These are phyloP conservation scores for Pithys albifrons DNA, from an alignment of 2,113 vertebrate genomes.

Conservation along the genomic window DNA sequence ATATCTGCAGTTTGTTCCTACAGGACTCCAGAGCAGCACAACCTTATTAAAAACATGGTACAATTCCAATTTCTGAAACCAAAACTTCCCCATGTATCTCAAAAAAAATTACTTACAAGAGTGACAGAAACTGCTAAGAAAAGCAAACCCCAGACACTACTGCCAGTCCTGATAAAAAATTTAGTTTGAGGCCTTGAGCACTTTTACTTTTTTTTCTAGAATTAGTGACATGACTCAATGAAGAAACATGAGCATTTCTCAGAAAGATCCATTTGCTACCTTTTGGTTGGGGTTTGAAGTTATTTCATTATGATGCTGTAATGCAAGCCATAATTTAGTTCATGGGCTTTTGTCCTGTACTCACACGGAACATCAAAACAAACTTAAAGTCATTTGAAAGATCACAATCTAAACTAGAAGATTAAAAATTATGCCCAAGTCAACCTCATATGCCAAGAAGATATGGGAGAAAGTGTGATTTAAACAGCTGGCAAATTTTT, in stretches of 20 bases:
- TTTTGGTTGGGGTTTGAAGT: neutral
- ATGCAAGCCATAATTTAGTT: neutral
- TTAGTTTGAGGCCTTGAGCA: neutral
- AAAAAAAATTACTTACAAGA: neutral
- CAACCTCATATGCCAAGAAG: neutral
- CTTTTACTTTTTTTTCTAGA: neutral
- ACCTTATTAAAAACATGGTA: neutral
- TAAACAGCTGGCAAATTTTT: slow-evolving; percentile 22
- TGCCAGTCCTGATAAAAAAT: neutral
- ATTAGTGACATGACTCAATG: neutral
- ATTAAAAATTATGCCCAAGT: slow-evolving; percentile 30
- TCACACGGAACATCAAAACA: neutral
- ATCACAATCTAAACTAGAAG: slow-evolving; percentile 34
- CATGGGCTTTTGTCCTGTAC: slow-evolving; percentile 27
- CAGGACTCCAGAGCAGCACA: neutral
- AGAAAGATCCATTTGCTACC: neutral
- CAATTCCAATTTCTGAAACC: neutral
- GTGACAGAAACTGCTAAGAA: neutral
- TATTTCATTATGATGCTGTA: neutral
- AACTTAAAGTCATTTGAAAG: slow-evolving; percentile 42
- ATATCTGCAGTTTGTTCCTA: neutral
- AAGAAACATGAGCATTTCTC: neutral
- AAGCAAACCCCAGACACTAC: neutral
- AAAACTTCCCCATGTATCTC: neutral
- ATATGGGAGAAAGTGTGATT: slow-evolving; percentile 20